Conservation (phyloP, 2,797 vertebrate species). For the Ctenosaura bakeri region DNA sequence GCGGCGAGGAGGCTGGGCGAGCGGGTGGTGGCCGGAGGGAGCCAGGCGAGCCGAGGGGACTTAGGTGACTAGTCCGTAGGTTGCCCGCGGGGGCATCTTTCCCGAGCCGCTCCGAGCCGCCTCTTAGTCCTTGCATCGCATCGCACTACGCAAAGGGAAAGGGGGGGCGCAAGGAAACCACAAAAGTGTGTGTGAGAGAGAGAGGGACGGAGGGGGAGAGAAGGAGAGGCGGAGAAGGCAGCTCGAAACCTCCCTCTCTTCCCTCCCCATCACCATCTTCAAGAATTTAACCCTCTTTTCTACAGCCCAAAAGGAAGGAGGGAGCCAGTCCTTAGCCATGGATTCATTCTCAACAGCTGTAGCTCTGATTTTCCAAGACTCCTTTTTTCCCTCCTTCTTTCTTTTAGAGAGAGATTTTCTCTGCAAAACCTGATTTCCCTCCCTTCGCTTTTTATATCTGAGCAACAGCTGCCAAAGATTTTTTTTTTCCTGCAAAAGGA, state of each 20-base stretch:
- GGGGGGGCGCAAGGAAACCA: neutral
- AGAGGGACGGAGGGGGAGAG: too few relatives aligned
- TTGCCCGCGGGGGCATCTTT: neutral
- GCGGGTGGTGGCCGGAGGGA: too few relatives aligned
- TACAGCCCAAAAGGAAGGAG: neutral
- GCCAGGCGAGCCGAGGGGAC: neutral
- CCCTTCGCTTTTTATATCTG: constrained; percentile 37
- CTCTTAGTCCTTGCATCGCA: constrained; percentile 1
- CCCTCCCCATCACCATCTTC: neutral
- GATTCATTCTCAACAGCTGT: neutral
- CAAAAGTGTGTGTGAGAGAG: too few relatives aligned
- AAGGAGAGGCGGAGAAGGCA: neutral
- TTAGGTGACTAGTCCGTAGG: neutral
- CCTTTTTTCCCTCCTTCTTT: neutral
- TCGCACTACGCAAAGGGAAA: neutral
- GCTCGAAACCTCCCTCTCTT: neutral
- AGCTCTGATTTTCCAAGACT: neutral
- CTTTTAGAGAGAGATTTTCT: constrained; percentile 47
- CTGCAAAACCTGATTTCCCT: neutral
- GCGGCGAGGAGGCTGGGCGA: neutral
- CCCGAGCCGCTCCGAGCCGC: neutral
- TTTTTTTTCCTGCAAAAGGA: constrained; percentile 28
- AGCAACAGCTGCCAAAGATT: constrained; percentile 69
- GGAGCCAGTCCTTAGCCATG: neutral
- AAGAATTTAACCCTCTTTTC: constrained; percentile 16